A percentile compares a stretch with the other conserved stretches of the same genome.
Evolutionary conservation across 2,113 vertebrate genomes (phyloP).

Genomic region (Enhydra lutris): DNA sequence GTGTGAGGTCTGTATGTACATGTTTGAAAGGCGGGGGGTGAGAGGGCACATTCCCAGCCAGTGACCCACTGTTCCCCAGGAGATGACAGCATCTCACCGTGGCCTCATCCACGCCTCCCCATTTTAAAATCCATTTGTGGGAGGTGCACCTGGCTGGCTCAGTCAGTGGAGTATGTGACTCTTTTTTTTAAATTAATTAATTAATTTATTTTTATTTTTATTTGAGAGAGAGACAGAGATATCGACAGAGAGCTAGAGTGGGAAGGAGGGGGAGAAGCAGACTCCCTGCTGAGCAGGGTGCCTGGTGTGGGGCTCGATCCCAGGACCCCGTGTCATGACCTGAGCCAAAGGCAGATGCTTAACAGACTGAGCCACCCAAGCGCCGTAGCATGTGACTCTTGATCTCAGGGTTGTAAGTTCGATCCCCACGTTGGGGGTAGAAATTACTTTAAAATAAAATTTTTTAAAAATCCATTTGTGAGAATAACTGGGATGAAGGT

Average conservation of each 20-base stretch:
- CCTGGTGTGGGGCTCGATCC: background rate
- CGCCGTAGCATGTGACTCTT: fast-evolving
- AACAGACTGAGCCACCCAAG: background rate
- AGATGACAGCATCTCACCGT: too few relatives aligned
- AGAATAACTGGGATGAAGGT: background rate
- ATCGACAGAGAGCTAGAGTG: background rate
- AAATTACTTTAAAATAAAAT: background rate
- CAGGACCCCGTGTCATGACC: background rate
- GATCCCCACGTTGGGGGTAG: background rate
- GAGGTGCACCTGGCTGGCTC: background rate
- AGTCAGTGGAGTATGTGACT: background rate
- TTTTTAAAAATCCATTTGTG: too few relatives aligned
- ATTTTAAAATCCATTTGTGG: background rate
- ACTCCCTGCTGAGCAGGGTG: background rate
- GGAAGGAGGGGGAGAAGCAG: background rate
- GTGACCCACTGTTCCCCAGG: background rate
- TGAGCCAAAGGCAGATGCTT: background rate
- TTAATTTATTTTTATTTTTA: background rate
- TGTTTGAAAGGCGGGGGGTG: background rate
- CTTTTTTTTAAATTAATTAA: background rate
- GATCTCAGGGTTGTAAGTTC: background rate
- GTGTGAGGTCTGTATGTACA: background rate
- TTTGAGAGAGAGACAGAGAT: background rate
- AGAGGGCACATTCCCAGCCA: background rate
- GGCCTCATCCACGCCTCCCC: background rate